phyloP scores from a whole-genome alignment of 2,797 vertebrate species.

The Distichodus sexfasciatus region DNA sequence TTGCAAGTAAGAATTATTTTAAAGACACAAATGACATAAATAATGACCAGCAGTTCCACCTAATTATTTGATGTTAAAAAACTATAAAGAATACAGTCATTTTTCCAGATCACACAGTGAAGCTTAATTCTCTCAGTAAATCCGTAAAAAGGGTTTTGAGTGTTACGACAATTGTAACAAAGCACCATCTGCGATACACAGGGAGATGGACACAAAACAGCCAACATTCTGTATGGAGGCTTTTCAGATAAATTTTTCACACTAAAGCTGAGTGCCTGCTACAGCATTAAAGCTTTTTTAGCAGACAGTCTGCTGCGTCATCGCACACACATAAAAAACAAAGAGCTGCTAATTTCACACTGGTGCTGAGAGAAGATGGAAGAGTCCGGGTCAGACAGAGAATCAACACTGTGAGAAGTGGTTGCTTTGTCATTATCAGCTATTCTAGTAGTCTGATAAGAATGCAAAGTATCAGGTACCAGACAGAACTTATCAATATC shows the following conservation, averaged over 20 bases:
- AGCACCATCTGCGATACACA: constrained; percentile 3
- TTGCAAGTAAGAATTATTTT: neutral
- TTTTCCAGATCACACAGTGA: neutral
- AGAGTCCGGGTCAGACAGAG: neutral
- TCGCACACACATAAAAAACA: neutral
- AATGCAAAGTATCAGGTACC: too few relatives aligned
- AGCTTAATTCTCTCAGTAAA: neutral
- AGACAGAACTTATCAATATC: too few relatives aligned
- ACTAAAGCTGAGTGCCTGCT: neutral
- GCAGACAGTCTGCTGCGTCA: neutral
- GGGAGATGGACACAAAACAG: neutral
- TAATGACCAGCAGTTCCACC: neutral
- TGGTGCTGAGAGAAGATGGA: neutral
- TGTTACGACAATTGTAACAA: neutral
- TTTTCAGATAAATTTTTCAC: constrained; percentile 8
- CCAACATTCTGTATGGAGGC: neutral
- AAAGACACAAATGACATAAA: neutral
- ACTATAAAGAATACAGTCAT: neutral
- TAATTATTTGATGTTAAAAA: neutral
- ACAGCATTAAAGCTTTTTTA: neutral
- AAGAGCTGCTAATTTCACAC: neutral
- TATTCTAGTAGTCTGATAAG: neutral
- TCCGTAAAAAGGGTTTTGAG: neutral
- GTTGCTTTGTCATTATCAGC: neutral
- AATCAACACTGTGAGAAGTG: neutral